phyloP scores from a whole-genome alignment of 2,797 vertebrate genomes.

The Eleutherodactylus coqui region DNA sequence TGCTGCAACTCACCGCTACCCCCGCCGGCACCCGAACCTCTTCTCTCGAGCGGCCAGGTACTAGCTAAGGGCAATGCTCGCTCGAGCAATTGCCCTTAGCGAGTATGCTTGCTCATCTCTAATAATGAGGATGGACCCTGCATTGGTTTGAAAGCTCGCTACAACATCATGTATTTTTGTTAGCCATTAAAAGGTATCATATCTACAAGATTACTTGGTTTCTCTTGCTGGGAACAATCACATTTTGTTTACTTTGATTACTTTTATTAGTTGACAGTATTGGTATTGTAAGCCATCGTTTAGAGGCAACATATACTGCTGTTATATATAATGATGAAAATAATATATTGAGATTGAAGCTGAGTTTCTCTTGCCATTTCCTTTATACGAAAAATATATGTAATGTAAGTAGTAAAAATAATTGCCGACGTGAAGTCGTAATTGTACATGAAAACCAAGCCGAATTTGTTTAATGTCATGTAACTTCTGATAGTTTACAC shows the following conservation, averaged over 20 bases:
- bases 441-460: slow-evolving; percentile 1
- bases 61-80: too few species aligned
- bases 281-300: not conserved
- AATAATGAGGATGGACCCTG: too few species aligned
- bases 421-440: not conserved
- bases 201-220: too few species aligned
- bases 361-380: not conserved
- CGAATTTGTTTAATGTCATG: slow-evolving; percentile 30
- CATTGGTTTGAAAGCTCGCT: too few species aligned
- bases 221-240: too few species aligned
- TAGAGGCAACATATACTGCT: not conserved
- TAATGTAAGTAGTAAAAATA: not conserved
- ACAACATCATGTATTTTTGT: too few species aligned
- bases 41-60: too few species aligned
- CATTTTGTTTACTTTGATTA: not conserved
- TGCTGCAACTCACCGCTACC: too few species aligned
- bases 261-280: not conserved
- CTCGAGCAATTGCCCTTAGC: too few species aligned
- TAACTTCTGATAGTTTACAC: slow-evolving; percentile 3
- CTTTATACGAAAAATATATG: not conserved
- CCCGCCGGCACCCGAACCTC: too few species aligned
- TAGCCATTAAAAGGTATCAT: too few species aligned
- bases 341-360: not conserved
- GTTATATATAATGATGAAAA: not conserved
- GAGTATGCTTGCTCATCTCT: too few species aligned